A percentile compares a stretch with the other conserved stretches of the same genome.
These are phyloP conservation scores for Anoura caudifer DNA, from an alignment of 2,113 vertebrate species.

Conservation along the genomic window DNA sequence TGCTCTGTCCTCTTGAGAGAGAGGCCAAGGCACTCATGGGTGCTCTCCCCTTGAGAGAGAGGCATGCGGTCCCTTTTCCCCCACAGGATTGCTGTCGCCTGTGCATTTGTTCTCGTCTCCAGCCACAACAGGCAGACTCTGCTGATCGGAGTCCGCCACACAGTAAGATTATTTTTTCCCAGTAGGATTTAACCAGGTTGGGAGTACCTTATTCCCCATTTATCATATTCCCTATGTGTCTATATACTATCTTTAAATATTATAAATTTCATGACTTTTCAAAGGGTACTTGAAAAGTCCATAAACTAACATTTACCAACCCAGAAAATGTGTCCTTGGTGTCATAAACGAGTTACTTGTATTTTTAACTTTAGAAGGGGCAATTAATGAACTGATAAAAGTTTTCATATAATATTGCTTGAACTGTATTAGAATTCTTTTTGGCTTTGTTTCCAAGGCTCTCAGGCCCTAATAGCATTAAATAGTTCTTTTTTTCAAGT, in stretches of 20 bases:
- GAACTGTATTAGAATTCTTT: not conserved
- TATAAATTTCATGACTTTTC: not conserved
- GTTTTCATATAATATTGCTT: constrained; percentile 20
- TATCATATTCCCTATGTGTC: not conserved
- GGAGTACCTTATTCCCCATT: not conserved
- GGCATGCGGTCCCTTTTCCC: too few species aligned
- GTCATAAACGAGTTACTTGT: constrained; percentile 6
- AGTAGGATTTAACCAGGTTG: not conserved
- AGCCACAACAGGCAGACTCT: too few species aligned
- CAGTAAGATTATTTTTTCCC: constrained; percentile 7
- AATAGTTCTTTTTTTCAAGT: not conserved
- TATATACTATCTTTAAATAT: not conserved
- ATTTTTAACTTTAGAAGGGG: constrained; percentile 26
- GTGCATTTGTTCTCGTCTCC: too few species aligned
- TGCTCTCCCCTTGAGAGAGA: too few species aligned
- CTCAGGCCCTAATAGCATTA: not conserved
- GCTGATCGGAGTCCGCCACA: too few species aligned
- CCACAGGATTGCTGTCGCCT: too few species aligned
- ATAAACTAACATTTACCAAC: not conserved
- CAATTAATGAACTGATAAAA: constrained; percentile 29
- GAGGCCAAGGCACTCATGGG: too few species aligned
- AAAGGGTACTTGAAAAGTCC: not conserved
- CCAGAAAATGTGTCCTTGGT: not conserved
- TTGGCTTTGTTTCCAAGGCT: not conserved
- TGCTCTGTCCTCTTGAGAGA: too few species aligned